Conservation (phyloP, 2,113 vertebrate species). For the Perognathus longimembris region DNA sequence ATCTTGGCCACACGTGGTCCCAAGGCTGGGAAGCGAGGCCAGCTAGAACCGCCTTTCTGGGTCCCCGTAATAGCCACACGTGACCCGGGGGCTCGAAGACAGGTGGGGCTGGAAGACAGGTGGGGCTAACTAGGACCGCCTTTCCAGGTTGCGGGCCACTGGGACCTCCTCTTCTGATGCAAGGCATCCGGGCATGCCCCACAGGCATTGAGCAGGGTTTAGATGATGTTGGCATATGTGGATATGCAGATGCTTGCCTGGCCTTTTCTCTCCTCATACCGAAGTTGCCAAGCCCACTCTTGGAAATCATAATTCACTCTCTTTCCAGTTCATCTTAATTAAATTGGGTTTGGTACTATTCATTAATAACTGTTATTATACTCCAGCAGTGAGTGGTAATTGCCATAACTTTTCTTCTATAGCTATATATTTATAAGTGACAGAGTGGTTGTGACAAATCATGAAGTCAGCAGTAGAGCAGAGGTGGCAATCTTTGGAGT, state of each 20-base stretch:
- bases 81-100: no score
- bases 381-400: neutral
- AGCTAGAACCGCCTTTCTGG: no score
- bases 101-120: no score
- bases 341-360: neutral
- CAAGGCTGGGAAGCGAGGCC: no score
- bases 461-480: no score
- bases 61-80: no score
- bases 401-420: neutral
- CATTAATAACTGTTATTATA: neutral
- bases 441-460: neutral
- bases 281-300: neutral
- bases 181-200: no score
- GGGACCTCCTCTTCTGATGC: no score
- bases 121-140: no score
- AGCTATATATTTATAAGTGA: neutral
- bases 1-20: no score
- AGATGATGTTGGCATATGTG: accelerated
- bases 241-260: neutral
- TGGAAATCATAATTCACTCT: neutral
- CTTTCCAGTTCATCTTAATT: neutral
- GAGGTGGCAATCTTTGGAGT: neutral
- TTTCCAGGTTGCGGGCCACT: no score
- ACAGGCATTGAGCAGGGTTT: neutral
- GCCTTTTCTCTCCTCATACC: neutral